Evolutionary conservation across 1,140 invertebrate genomes (phyloP), one percentile per base, ranked within the genome.

Genomic region (Doryteuthis pealeii): DNA sequence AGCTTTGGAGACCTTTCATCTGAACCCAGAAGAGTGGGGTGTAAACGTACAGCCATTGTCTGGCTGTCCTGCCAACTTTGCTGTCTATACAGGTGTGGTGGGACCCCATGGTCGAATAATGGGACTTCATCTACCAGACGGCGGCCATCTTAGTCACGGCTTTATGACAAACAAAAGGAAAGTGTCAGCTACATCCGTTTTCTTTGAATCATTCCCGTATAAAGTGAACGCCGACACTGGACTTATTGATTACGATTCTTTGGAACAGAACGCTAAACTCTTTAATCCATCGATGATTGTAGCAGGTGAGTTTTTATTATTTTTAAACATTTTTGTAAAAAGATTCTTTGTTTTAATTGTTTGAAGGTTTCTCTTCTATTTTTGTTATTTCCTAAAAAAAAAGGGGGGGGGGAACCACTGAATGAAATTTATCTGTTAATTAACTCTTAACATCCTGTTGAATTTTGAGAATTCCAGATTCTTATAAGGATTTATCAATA

Each of bases 171-270:
- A 91, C 4, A 93, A 89, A 2, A 98, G 97, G 85, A 97, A 95
- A 88, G 95, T 99, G 33, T 99, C 97, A 0, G 97, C 96, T 2
- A 98, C 97, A 0, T 98, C 97, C 0, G 93, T 99, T 58, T 99
- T 97, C 89, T 99, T 99, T 86, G 97, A 99, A 89, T 98, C 96
- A 18, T 95, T 99, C 93, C 97, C 97, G 5, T 99, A 99, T 84
- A 98, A 98, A 89, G 93, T 97, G 0, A 88, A 98, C 85, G 91
- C 93, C 3, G 84, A 88, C 70, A 96, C 94, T 22, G 98, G 97
- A 35, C 85, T 97, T 0, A 99, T 99, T 75, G 95, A 99, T 88
- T 99, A 99, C 84, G 95, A 98, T 74, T 91, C 92, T 82, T 87
- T 99, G 49, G 92, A 92, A 14, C 91, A 93, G 80, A 93, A 91